A percentile compares a stretch with the other conserved stretches of the same genome.
These are phyloP conservation scores for Osmerus mordax DNA, from an alignment of 2,113 vertebrate species.

Conservation along the genomic window DNA sequence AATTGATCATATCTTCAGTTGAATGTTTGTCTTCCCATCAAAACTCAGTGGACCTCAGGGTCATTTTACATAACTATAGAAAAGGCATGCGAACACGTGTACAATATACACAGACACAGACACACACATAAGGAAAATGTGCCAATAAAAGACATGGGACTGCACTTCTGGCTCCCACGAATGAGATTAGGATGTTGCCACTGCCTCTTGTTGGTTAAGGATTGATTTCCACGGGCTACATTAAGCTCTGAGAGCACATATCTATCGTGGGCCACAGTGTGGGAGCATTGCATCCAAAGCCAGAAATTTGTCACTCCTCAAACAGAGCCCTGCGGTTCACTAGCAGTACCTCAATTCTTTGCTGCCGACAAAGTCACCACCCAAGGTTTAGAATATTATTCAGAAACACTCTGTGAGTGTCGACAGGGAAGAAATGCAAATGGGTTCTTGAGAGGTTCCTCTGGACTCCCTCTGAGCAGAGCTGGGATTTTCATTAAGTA, in stretches of 20 bases:
- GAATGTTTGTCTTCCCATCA: constrained; percentile 8
- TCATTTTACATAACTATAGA: constrained; percentile 1
- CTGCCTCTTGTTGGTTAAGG: constrained; percentile 3
- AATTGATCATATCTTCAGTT: constrained; percentile 10
- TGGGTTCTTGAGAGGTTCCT: not conserved
- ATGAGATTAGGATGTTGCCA: constrained; percentile 5
- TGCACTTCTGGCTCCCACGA: constrained; percentile 1
- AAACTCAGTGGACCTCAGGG: not conserved
- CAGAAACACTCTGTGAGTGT: not conserved
- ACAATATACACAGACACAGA: constrained; percentile 6
- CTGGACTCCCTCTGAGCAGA: not conserved
- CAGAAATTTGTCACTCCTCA: not conserved
- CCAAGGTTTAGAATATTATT: not conserved
- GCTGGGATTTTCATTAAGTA: no score
- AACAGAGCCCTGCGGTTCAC: not conserved
- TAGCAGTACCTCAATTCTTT: not conserved
- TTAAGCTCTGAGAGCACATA: constrained; percentile 13
- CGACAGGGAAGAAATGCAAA: not conserved
- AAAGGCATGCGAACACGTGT: not conserved
- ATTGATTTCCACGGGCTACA: constrained; percentile 3
- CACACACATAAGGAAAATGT: constrained; percentile 7
- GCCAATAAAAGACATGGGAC: constrained; percentile 7
- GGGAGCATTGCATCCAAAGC: constrained; percentile 4
- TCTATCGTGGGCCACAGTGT: not conserved
- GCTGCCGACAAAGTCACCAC: constrained; percentile 5